phyloP scores from a whole-genome alignment of 2,797 vertebrate genomes.

The Sebastes oblongus region DNA sequence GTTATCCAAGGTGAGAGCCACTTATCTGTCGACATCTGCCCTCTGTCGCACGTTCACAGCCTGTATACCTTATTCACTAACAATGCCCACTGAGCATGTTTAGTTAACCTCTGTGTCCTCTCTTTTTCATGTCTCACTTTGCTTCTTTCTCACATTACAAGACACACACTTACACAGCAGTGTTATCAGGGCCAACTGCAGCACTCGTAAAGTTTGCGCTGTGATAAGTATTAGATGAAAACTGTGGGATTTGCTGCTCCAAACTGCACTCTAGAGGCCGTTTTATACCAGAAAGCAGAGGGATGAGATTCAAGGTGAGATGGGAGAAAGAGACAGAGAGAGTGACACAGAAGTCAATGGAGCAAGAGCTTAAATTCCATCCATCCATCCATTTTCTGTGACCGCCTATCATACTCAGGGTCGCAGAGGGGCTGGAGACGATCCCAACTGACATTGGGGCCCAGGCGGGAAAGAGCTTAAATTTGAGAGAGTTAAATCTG shows the following conservation, averaged over 20 bases:
- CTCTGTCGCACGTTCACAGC: slow-evolving; percentile 2
- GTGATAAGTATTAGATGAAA: slow-evolving; percentile 3
- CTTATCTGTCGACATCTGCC: slow-evolving; percentile 1
- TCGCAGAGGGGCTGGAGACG: no score
- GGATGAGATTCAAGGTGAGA: background rate
- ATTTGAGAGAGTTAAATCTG: no score
- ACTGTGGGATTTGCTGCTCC: background rate
- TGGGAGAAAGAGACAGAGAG: background rate
- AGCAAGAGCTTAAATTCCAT: background rate
- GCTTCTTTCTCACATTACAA: background rate
- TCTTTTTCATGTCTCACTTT: background rate
- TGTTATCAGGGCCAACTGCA: slow-evolving; percentile 10
- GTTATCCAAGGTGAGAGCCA: background rate
- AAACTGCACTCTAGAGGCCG: background rate
- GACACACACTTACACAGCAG: background rate
- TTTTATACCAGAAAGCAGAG: background rate
- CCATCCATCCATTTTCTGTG: no score
- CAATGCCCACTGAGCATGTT: background rate
- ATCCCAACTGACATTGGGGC: no score
- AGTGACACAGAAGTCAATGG: background rate
- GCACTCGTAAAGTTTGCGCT: background rate
- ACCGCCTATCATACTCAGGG: no score
- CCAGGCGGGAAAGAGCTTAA: no score
- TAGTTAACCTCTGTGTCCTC: background rate
- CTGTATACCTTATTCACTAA: background rate